A percentile compares a stretch with the other conserved stretches of the same genome.
These are phyloP conservation scores for Cyprinodon brontotheroides DNA, from an alignment of 2,113 vertebrate genomes.

Conservation along the genomic window DNA sequence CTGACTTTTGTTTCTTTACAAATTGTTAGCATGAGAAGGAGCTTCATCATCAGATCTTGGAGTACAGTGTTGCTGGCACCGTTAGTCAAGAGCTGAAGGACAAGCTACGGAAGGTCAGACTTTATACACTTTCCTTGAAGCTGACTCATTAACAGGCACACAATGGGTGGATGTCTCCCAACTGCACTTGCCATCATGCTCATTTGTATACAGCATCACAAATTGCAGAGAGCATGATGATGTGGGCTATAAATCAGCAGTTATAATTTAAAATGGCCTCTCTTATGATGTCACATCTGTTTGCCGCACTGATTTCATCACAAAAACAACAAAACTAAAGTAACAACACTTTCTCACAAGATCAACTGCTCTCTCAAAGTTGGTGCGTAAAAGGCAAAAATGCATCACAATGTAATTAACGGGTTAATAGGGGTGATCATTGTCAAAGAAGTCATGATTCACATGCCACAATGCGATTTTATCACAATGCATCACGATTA, in stretches of 20 bases:
- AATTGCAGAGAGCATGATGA: background rate
- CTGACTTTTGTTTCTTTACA: background rate
- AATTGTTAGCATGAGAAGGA: slow-evolving; percentile 81
- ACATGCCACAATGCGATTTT: too few species aligned
- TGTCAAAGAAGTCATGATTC: too few species aligned
- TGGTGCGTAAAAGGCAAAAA: too few species aligned
- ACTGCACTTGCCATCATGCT: background rate
- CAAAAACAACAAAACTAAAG: background rate
- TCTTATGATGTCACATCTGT: background rate
- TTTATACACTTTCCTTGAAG: background rate
- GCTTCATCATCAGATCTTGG: slow-evolving; percentile 79
- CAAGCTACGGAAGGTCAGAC: slow-evolving; percentile 82
- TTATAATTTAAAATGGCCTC: background rate
- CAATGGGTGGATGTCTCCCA: background rate
- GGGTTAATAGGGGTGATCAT: too few species aligned
- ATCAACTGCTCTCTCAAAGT: background rate
- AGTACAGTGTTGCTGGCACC: slow-evolving; percentile 82
- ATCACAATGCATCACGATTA: too few species aligned
- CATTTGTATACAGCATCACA: background rate
- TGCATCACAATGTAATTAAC: too few species aligned
- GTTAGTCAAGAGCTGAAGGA: slow-evolving; percentile 83
- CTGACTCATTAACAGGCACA: background rate
- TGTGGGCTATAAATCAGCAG: background rate
- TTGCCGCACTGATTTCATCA: background rate
- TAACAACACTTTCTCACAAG: background rate